Evolutionary conservation across 2,797 vertebrate species (phyloP).

Genomic region (Falco concolor): DNA sequence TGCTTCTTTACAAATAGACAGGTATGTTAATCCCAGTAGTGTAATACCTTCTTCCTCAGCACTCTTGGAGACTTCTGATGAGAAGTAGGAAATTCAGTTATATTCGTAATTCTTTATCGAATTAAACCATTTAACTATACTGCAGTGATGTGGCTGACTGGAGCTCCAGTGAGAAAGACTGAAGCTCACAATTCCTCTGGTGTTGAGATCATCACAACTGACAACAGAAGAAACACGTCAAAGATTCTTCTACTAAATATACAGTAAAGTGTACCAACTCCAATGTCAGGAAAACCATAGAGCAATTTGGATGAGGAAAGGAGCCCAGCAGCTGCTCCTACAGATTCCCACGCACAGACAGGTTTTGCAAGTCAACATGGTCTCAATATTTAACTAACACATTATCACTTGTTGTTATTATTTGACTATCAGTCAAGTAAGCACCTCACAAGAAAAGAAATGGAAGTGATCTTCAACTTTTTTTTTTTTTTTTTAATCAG

Average conservation of each 20-base stretch:
- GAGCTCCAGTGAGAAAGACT: background rate
- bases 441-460: background rate
- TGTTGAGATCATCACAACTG: background rate
- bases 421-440: background rate
- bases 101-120: background rate
- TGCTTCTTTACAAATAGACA: background rate
- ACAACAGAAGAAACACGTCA: background rate
- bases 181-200: background rate
- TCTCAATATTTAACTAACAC: conserved; percentile 26
- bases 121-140: background rate
- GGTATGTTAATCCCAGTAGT: background rate
- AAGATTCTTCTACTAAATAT: background rate
- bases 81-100: background rate
- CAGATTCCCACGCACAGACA: background rate
- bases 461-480: background rate
- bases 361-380: background rate
- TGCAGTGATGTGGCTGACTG: background rate
- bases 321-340: background rate
- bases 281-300: background rate
- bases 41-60: background rate
- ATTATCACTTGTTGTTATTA: conserved; percentile 20
- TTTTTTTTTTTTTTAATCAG: background rate
- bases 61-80: background rate
- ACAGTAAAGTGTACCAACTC: background rate
- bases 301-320: background rate